Base-by-base conservation (phyloP, 1,140 invertebrate species). In the Gonioctena quinquepunctata region DNA sequence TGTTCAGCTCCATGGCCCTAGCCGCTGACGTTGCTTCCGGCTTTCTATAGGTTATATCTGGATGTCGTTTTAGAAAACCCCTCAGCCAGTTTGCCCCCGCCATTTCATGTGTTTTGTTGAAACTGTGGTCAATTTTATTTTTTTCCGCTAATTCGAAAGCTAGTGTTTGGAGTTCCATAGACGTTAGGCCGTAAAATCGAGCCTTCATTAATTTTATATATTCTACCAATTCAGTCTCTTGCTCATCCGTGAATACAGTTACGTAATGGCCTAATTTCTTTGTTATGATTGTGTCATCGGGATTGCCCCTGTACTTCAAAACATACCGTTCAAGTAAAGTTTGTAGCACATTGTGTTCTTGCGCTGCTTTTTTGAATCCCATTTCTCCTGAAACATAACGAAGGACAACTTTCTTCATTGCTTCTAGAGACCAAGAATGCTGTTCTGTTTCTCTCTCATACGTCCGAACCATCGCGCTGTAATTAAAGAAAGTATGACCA, bases 1-100 rank as follows among this genome's bases (percentile, higher is more conserved):
- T 76, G 56, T 82, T 82, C 65, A 83, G 82, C 0, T 74, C 80
- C 54, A 69, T 70, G 33, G 76, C 77, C 50, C 78, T 33, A 16
- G 80, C 80, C 48, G 75, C 77, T 63, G 79, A 81, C 13, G 80
- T 83, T 23, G 72, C 71, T 69, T 82, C 79, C 7, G 79, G 79
- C 56, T 78, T 78, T n/a, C 77, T 68, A 50, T 80, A 68, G 1
- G 69, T 69, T 66, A 82, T 64, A 33, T 80, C 72, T 33, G 68
- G 71, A 67, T 81, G 67, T 48, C 77, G 59, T 56, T 73, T 78
- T 48, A 80, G 64, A 71, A 81, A 82, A 25, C 73, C 74, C 5
- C 72, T 60, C 2, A 78, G n/a, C 80, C 79, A 82, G 60, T 78
- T 13, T 33, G 7, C 6, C 3, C 6, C 28, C 13, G 79, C 80